Evolutionary conservation across 2,888 invertebrate genomes (phyloP), one percentile per base, ranked within the genome.

Genomic region (Megastigmus dorsalis): DNA sequence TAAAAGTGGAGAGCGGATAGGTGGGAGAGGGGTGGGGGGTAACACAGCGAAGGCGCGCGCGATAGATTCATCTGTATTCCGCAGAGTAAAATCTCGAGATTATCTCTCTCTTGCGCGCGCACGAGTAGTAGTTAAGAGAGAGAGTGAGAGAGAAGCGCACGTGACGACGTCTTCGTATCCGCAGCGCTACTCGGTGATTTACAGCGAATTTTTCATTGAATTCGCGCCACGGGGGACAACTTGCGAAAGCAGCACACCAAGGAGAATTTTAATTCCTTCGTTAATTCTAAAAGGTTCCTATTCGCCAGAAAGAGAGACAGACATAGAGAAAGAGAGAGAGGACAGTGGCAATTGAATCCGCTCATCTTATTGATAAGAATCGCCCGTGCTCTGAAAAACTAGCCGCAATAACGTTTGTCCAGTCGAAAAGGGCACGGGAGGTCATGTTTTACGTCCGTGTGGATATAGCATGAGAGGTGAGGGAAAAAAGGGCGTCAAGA

Each of bases 51-150:
- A 82, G 78, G 20, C 54, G 59, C 20, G 75, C 79, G 73, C 77
- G 80, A 84, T 80, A 81, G 83, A 84, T 84, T 84, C 82, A 84
- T 84, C 78, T 81, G 84, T 84, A 83, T 84, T 84, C 83, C 79
- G 74, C 68, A 71, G 77, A 78, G 79, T 80, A 79, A 81, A 81
- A 82, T 82, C 83, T 81, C 73, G 74, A 82, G 83, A 83, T 84
- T 82, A 83, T 82, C 83, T 78, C 67, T 30, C n/a, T n/a, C n/a
- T n/a, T n/a, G n/a, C 67, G 73, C 18, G 54, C 7, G 41, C 20
- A 45, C 33, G 63, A 28, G 43, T 62, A 76, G 66, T 75, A 79
- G 78, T 79, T 76, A 77, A 71, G 63, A 30, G 67, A n/a, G n/a
- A n/a, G n/a, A n/a, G n/a, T n/a, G n/a, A n/a, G n/a, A n/a, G n/a